Conservation (phyloP, 2,797 vertebrate genomes). For the Thaleichthys pacificus region DNA sequence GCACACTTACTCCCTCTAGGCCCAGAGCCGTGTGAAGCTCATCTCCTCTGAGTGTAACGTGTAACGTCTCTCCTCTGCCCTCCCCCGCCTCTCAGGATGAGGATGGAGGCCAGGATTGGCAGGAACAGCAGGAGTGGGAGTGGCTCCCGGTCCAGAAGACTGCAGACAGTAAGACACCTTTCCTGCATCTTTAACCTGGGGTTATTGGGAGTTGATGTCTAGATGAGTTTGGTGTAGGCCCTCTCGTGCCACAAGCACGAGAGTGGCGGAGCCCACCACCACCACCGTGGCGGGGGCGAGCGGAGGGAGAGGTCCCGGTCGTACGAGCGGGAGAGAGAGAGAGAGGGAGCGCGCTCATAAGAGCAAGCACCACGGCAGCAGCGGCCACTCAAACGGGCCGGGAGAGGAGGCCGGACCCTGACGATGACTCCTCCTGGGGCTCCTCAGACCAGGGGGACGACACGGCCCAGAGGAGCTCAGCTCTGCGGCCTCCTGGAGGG, state of each 20-base stretch:
- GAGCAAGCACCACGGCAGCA: conserved; percentile 87
- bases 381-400: conserved; percentile 75
- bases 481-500: neutral
- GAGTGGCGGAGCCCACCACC: conserved; percentile 78
- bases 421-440: neutral
- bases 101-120: conserved; percentile 92
- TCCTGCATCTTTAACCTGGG: neutral
- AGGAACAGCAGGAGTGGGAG: conserved; percentile 90
- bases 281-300: conserved; percentile 64
- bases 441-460: neutral
- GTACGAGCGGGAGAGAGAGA: conserved; percentile 74
- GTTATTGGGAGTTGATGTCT: neutral
- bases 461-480: neutral
- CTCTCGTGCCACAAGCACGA: conserved; percentile 81
- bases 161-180: conserved; percentile 87
- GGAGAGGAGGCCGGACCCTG: neutral
- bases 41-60: neutral
- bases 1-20: neutral
- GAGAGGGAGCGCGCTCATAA: conserved; percentile 83
- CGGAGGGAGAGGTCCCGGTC: conserved; percentile 90
- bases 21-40: no score
- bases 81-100: conserved; percentile 71
- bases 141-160: conserved; percentile 86
- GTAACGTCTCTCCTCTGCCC: neutral
- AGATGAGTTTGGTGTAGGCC: neutral